Evolutionary conservation across 1,140 invertebrate genomes (phyloP), one percentile per base, ranked within the genome.

Genomic region (Diorhabda sublineata): DNA sequence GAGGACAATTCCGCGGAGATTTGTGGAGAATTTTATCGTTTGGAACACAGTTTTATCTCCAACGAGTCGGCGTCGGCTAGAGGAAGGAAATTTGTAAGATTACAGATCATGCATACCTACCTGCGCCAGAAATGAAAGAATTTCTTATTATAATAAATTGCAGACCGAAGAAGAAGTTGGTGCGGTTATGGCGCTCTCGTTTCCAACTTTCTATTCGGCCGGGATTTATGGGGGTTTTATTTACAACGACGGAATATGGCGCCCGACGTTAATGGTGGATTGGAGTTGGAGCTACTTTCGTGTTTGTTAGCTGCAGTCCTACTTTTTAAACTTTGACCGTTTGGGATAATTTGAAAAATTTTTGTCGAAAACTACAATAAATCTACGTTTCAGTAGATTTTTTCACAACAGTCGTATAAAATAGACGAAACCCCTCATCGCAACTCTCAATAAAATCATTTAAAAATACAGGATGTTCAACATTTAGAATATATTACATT

Each of bases 11-110:
- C 71, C 63, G 44, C 64, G 58, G 71, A 77, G 76, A 77, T 77
- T 77, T 76, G 76, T 76, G 72, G 71, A 64, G 70, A 68, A 69
- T 70, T 76, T 77, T 75, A 77, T 77, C 73, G 76, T 69, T 69
- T 65, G 74, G 75, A 77, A 76, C 75, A 73, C 70, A 69, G 72
- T 69, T 75, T 76, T 77, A 72, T 75, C 73, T 72, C 68, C 45
- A 64, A 56, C 61, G 41, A 59, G 59, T 45, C 63, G 11, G 11
- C 6, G 42, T 43, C 5, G 47, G 45, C 52, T 56, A 63, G 64
- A 58, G 64, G 71, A 70, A 75, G 73, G 71, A 74, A 77, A 77
- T 77, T 76, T 75, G 76, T 75, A 73, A 74, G 75, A 75, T 75
- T 77, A 74, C 71, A 73, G 74, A 77, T 77, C 74, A 74, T 74